Base-by-base conservation (phyloP, 2,888 invertebrate genomes). In the Tetragonisca angustula region DNA sequence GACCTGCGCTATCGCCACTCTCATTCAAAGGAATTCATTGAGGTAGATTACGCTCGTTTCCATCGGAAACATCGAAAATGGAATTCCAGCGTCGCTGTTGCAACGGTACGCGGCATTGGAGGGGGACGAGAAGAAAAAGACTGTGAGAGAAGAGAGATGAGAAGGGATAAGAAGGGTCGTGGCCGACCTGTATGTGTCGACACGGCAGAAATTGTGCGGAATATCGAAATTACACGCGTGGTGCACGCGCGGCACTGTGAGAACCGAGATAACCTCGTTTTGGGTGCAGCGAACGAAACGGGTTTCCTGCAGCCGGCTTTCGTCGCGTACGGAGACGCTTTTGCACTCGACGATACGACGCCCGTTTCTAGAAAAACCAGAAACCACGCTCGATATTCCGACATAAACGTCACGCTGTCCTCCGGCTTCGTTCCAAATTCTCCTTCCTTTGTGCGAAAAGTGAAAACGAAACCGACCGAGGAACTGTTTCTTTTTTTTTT, bases 231-330 rank as follows among this genome's bases (percentile, higher is more conserved):
- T 81, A 64, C 83, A 62, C 67, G 81, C 62, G 67, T 64, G 65
- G 71, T 62, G 76, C 83, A 67, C 84, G 69, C 84, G 67, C 69
- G 54, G 67, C 73, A 61, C 65, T 71, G 62, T 50, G 78, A 84
- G 76, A 68, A 76, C 64, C 75, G 77, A 70, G 85, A 82, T 75
- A 87, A 82, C 81, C 87, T 72, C 87, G 85, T 87, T 87, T 87
- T 74, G 74, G 85, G 65, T 79, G 79, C 79, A 76, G 74, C 65
- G 76, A 87, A 87, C 73, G 61, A 87, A 87, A 76, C 81, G 82
- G 81, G 82, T 75, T 82, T 82, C 81, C 75, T 75, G 73, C 81
- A 69, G 74, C 73, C 74, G 80, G 74, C 81, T 74, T 74, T 81
- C 73, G 73, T 82, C 81, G 9, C 36, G 73, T 21, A 27, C 52